Percentiles rank a stretch among this genome's conserved stretches.
Conservation (phyloP, 2,888 invertebrate species). For the Papilio gigon region DNA sequence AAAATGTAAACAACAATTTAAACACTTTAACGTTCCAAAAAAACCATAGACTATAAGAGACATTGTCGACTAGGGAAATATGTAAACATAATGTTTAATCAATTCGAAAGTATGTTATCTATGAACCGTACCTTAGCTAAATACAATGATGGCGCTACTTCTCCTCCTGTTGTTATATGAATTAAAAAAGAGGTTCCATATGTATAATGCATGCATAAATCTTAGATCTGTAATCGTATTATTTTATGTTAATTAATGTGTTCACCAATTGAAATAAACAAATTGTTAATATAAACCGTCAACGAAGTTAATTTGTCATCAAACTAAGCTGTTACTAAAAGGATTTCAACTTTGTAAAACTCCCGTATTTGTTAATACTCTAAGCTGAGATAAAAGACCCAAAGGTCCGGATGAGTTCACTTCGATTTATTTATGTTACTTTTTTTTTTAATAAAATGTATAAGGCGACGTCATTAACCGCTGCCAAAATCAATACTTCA, state of each 20-base stretch:
- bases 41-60: no score
- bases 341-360: conserved; percentile 17
- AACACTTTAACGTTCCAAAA: no score
- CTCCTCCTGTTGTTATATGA: no score
- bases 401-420: conserved; percentile 26
- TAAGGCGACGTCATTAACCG: conserved; percentile 35
- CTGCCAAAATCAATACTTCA: conserved; percentile 39
- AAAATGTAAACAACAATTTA: no score
- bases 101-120: not conserved
- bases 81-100: no score
- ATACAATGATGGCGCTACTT: not conserved
- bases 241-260: no score
- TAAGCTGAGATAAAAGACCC: conserved; percentile 30
- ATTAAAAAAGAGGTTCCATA: no score
- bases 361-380: conserved; percentile 36
- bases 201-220: no score
- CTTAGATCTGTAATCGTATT: no score
- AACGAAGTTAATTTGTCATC: not conserved
- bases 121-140: not conserved
- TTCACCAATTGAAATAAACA: no score
- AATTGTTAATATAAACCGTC: not conserved
- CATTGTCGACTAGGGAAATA: no score
- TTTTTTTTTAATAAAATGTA: conserved; percentile 27
- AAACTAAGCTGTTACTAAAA: not conserved
- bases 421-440: conserved; percentile 18